Evolutionary conservation across 1,140 invertebrate genomes (phyloP), one percentile per base, ranked within the genome.

Genomic region (Heliconius nattereri): DNA sequence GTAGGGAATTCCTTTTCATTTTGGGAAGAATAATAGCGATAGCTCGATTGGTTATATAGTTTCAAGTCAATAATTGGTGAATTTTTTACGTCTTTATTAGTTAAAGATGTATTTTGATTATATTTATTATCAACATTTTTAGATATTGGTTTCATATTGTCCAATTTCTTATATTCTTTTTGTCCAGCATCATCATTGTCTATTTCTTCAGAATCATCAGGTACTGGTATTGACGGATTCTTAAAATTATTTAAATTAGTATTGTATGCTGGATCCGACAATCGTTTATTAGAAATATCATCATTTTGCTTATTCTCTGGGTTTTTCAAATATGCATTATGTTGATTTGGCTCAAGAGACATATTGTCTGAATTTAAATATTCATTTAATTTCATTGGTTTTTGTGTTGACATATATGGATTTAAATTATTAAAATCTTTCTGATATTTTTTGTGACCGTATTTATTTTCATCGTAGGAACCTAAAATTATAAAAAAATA

Each of bases 391-490:
- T 66, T 16, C 60, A 2, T 16, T 66, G 16, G 3, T 0, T 26
- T 16, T 2, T 66, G 5, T 66, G 11, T 13, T 29, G 5, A 0
- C 2, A 2, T 26, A 66, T 6, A 66, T 66, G 23, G 60, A 16
- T 13, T 73, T 2, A 20, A 40, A 13, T 78, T 71, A 32, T 45
- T 35, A n/a, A 75, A 54, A 8, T 49, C 19, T 26, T 79, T 72
- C 80, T 88, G 83, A 78, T 91, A 90, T 73, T 86, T 86, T 52
- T 81, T 85, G 57, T 90, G 73, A 60, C 92, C 91, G 74, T 93
- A 93, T 82, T 91, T 93, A n/a, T 78, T 71, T 82, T 90, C 89
- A 78, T 90, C 84, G 29, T 93, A 93, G 60, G 86, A 89, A 49
- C 92, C 91, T 93, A 78, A 19, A 89, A 86, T 16, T 52, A 72